Conservation (phyloP, 2,888 invertebrate species). For the Drosophila vallismaia region DNA sequence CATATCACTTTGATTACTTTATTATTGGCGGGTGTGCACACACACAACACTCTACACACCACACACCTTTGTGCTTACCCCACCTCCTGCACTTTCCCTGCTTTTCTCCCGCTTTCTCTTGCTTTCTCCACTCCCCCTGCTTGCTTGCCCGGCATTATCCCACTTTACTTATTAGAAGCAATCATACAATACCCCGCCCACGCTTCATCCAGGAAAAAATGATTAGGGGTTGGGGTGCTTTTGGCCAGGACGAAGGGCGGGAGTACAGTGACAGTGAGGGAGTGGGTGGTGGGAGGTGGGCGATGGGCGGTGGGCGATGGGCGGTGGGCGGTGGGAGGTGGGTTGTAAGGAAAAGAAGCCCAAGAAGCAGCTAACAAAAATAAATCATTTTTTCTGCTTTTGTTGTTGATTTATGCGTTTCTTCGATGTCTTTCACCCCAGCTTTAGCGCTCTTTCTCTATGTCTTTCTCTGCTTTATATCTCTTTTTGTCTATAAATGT, state of each 20-base stretch:
- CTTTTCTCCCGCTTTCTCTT: not conserved
- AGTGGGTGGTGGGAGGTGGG: not conserved
- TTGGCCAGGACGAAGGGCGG: not conserved
- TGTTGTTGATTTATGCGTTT: constrained; percentile 83
- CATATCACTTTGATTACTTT: constrained; percentile 80
- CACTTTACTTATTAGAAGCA: constrained; percentile 75
- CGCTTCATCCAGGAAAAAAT: not conserved
- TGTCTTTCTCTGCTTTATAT: not conserved
- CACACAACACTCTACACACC: not conserved
- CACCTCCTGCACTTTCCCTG: not conserved
- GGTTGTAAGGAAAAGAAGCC: constrained; percentile 14
- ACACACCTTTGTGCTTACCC: constrained; percentile 45
- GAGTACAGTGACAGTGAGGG: too few relatives aligned
- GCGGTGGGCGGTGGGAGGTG: not conserved
- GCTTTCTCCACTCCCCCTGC: constrained; percentile 39
- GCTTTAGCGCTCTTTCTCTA: constrained; percentile 11
- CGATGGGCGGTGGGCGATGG: not conserved
- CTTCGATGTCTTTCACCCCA: constrained; percentile 67
- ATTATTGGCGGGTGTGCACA: constrained; percentile 71
- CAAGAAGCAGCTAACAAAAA: constrained; percentile 48
- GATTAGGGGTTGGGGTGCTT: not conserved
- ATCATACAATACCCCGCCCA: constrained; percentile 58
- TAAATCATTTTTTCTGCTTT: constrained; percentile 81
- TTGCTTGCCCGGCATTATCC: constrained; percentile 58
- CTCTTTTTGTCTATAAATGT: constrained; percentile 28